A percentile compares a stretch with the other conserved stretches of the same genome.
phyloP scores from a whole-genome alignment of 2,888 invertebrate genomes.

The Ptilodon capucinus region DNA sequence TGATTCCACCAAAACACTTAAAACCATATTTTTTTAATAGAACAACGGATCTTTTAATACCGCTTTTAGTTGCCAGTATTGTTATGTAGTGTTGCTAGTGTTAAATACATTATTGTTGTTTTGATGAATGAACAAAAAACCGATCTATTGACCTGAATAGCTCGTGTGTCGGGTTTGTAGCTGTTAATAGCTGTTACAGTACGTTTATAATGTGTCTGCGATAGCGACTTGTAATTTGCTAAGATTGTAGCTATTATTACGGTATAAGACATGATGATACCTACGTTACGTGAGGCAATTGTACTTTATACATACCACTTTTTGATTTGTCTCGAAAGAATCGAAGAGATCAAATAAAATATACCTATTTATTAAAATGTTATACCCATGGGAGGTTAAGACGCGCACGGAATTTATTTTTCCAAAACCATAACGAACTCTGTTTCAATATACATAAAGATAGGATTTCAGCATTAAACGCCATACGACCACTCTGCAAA shows the following conservation, averaged over 20 bases:
- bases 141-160: conserved; percentile 10
- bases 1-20: not conserved
- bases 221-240: conserved; percentile 18
- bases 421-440: too few species aligned
- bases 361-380: too few species aligned
- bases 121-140: conserved; percentile 1
- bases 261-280: conserved; percentile 4
- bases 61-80: not conserved
- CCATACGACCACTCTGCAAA: too few species aligned
- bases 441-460: too few species aligned
- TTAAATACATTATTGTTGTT: not conserved
- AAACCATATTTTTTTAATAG: not conserved
- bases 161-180: not conserved
- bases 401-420: too few species aligned
- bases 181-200: conserved; percentile 2
- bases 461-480: too few species aligned
- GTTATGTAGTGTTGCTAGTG: not conserved
- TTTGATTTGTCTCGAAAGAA: too few species aligned
- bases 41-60: not conserved
- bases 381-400: too few species aligned
- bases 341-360: too few species aligned
- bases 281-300: not conserved
- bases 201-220: conserved; percentile 22
- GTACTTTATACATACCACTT: too few species aligned
- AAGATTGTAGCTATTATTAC: conserved; percentile 31